These are phyloP conservation scores for Troglohyphantes excavatus DNA, from an alignment of 2,888 invertebrate genomes.

Conservation along the genomic window DNA sequence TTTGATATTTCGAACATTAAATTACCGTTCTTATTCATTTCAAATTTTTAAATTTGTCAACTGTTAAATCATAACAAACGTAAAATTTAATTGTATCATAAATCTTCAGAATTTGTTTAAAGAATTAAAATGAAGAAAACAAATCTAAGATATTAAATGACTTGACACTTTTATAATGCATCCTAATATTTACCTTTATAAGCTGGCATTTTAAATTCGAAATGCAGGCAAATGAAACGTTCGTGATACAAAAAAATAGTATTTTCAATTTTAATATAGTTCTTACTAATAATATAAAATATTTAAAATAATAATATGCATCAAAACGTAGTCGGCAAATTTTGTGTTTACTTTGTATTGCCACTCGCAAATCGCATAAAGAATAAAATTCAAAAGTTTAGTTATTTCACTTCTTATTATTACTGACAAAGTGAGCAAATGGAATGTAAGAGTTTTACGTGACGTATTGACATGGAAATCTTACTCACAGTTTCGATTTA, in stretches of 20 bases:
- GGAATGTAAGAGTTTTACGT: no score
- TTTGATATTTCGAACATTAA: no score
- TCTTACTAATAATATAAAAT: neutral
- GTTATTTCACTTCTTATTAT: neutral
- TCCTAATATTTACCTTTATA: slow-evolving; percentile 57
- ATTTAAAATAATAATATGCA: slow-evolving; percentile 20
- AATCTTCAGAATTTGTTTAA: no score
- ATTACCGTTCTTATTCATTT: no score
- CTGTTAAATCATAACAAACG: no score
- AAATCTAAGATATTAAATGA: slow-evolving; percentile 44
- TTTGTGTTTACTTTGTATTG: slow-evolving; percentile 17
- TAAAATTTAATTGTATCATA: no score
- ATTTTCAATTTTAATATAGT: no score
- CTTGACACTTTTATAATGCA: slow-evolving; percentile 39
- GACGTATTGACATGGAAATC: no score
- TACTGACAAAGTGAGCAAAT: neutral
- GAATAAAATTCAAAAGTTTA: neutral
- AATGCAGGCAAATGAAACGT: neutral
- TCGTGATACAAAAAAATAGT: neutral
- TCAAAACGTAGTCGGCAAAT: slow-evolving; percentile 52
- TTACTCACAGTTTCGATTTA: no score
- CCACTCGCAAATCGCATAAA: neutral
- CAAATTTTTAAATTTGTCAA: no score
- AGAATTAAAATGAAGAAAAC: no score
- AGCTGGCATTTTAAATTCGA: slow-evolving; percentile 37